These are phyloP conservation scores for Calcarius ornatus DNA, from an alignment of 2,113 vertebrate genomes.

Conservation along the genomic window DNA sequence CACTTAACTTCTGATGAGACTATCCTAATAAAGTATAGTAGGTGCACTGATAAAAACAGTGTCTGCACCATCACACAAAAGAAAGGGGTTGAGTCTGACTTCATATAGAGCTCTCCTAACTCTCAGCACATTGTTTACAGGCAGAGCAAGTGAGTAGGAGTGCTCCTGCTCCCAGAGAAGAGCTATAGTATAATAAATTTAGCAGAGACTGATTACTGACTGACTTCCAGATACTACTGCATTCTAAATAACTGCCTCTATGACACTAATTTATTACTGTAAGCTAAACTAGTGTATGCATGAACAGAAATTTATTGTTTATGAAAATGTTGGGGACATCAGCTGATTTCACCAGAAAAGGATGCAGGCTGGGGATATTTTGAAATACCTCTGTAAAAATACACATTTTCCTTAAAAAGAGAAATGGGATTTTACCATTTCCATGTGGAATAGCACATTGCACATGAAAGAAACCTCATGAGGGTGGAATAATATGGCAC, in stretches of 20 bases:
- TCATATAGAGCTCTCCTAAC: neutral
- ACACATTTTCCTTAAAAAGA: neutral
- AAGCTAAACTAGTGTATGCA: neutral
- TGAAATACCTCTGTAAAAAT: neutral
- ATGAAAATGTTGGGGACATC: neutral
- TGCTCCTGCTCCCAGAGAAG: neutral
- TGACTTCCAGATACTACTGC: neutral
- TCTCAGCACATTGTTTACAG: neutral
- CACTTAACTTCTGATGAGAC: neutral
- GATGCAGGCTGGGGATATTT: neutral
- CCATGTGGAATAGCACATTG: rapidly evolving
- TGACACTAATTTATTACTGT: neutral
- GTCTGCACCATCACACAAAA: neutral
- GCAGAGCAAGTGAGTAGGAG: neutral
- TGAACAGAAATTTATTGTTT: neutral
- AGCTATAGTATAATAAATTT: neutral
- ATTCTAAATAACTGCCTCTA: neutral
- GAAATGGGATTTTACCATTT: neutral
- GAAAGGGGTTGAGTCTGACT: neutral
- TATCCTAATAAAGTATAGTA: neutral
- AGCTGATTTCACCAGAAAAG: neutral
- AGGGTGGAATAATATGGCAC: neutral
- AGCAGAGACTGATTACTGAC: neutral
- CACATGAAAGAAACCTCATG: neutral
- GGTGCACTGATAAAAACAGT: neutral